Base-by-base conservation (phyloP, 2,888 invertebrate genomes). In the Cephus runcator region DNA sequence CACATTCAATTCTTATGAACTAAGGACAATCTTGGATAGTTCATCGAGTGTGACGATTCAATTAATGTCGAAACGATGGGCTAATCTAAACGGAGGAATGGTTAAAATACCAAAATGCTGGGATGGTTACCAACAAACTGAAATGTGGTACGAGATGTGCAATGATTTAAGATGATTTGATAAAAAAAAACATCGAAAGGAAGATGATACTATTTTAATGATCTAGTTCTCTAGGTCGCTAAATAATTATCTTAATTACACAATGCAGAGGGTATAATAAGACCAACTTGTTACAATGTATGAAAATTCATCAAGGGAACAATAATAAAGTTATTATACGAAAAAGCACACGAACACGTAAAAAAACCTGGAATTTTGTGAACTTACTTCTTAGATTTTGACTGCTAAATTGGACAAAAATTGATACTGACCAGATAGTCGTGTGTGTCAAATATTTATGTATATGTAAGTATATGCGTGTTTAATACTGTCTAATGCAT, bases 1-100 rank as follows among this genome's bases (percentile, higher is more conserved):
- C 82, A 87, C 86, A 90, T 87, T 84, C 84, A 88, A 88, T 85
- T 83, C 85, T 84, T 88, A 89, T 86, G 87, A 85, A 87, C 86
- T 81, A 81, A 83, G 80, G 79, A 80, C 76, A 74, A 75, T 78
- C 77, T 75, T 71, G 31, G 69, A 69, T 69, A 31, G 31, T 69
- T 33, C 69, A 33, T 69, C 69, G 31, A 31, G 31, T 69, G 30
- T 30, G 69, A 69, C 30, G 69, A 40, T 40, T 40, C 15, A 40
- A 15, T 40, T 40, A 40, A 40, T 40, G 40, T 40, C 40, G 15
- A 15, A 15, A 15, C 15, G 40, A 15, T 6, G 40, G 40, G 6
- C 40, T 40, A 4, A 40, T 15, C 40, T 40, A 40, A 40, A 1
- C 15, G 4, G 15, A 40, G 40, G 40, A 40, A 40, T 40, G 4